Evolutionary conservation across 2,113 vertebrate species (phyloP).

Genomic region (Dunckerocampus dactyliophorus): DNA sequence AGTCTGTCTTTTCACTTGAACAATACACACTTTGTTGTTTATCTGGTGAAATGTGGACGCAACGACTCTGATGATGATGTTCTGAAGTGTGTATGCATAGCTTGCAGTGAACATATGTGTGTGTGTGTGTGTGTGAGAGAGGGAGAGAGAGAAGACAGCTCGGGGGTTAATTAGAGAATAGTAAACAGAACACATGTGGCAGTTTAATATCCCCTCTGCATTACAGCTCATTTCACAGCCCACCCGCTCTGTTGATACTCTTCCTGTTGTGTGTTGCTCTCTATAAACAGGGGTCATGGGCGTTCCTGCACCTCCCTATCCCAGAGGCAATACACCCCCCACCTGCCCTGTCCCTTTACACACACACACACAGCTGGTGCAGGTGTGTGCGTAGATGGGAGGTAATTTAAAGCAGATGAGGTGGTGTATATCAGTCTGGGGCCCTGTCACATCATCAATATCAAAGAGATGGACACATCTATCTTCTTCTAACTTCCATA

Average conservation of each 20-base stretch:
- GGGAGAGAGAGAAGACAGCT: constrained; percentile 60
- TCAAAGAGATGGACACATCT: constrained; percentile 34
- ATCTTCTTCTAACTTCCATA: not conserved
- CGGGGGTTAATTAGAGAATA: constrained; percentile 73
- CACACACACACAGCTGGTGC: constrained; percentile 52
- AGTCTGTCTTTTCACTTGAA: too few species aligned
- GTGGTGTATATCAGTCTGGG: constrained; percentile 59
- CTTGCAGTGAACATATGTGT: constrained; percentile 22
- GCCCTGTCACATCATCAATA: constrained; percentile 62
- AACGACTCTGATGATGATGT: constrained; percentile 33
- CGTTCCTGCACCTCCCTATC: constrained; percentile 52
- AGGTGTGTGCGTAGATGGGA: constrained; percentile 60
- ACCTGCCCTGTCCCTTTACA: constrained; percentile 18
- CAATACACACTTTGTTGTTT: not conserved
- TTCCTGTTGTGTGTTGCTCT: constrained; percentile 45
- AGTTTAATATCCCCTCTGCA: constrained; percentile 69
- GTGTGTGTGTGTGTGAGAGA: constrained; percentile 1
- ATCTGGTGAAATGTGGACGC: constrained; percentile 25
- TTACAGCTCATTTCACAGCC: constrained; percentile 72
- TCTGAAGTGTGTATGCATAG: constrained; percentile 25
- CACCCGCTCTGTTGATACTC: constrained; percentile 71
- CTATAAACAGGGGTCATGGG: constrained; percentile 57
- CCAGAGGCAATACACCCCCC: constrained; percentile 43
- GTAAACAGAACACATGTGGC: constrained; percentile 74
- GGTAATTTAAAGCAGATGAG: constrained; percentile 71